Base-by-base conservation (phyloP, 2,797 vertebrate species). In the Scolopax rusticola region DNA sequence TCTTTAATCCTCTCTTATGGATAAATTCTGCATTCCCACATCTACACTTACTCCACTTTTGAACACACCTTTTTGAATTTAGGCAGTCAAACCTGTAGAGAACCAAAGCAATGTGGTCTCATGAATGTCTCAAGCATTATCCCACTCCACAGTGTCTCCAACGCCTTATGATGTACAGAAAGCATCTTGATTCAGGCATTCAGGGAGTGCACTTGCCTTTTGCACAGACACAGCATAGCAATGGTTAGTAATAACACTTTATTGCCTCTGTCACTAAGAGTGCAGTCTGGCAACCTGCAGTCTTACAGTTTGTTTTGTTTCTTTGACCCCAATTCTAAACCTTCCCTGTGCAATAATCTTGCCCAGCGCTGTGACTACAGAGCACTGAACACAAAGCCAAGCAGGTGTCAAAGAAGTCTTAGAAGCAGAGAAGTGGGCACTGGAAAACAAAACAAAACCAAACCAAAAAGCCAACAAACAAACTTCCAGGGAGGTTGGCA, bases 211-310 rank as follows among this genome's bases (percentile, higher is more conserved):
- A 2, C 36, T 33, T 68, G 41, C 51, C 69, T 81, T 76, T 32
- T 48, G 51, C 51, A 70, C 32, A 54, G 51, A 30, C 1, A 0
- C 16, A 38, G 38, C 47, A 33, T 3, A 40, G 60, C 1, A 0
- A 56, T 15, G 5, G 16, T 54, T 11, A 23, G 36, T 13, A 56
- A 68, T 30, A 2, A 5, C 24, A 41, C 36, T 50, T 19, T 43
- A 18, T 18, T 43, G 21, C 20, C 63, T 45, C 60, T 56, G 28
- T 45, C 45, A 57, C 12, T 28, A 64, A 47, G 21, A 12, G 45
- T 51, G 36, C 4, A 2, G 5, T 48, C 32, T 24, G 54, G 25
- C 45, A 51, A 15, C 59, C 9, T 41, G 21, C 12, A 25, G 13
- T 60, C 59, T 47, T 32, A n/a, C 3, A 40, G 15, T 51, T 57